Base-by-base conservation (phyloP, 1,140 invertebrate species). In the Drosophila watanabei region DNA sequence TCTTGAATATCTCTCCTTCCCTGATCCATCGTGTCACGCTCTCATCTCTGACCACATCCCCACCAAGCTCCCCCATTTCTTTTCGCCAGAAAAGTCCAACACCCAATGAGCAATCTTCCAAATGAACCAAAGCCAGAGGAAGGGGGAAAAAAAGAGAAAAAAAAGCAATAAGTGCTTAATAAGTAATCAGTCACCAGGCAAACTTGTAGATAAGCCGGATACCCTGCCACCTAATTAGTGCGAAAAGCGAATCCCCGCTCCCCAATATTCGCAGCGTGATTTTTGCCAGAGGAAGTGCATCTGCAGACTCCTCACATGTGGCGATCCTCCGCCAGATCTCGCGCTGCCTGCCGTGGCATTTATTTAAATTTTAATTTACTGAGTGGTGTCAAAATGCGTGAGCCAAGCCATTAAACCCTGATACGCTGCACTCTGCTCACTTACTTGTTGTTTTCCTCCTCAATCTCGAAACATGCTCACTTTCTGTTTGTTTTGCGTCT, bases 381-480 rank as follows among this genome's bases (percentile, higher is more conserved):
- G 81, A 65, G 61, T 82, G 82, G 64, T 84, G 84, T 89, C 77
- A 88, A 83, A 88, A 82, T 79, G 82, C 75, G 71, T 80, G 77
- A 84, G 63, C 65, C 80, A 69, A 62, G 63, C 37, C 80, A 80
- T 85, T 84, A 77, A 81, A 71, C 77, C 45, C 75, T 71, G 56
- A 83, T 75, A 65, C 60, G 79, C 41, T 78, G 61, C 73, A 62
- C 51, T 65, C 20, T 65, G 73, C 79, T 75, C 43, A 75, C 73
- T 79, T 79, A 51, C 58, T 79, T 33, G 57, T 65, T 75, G 62
- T 64, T 43, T 78, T 62, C 58, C 52, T 28, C 54, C 52, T 28
- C 54, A 30, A 28, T 14, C 63, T 18, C 18, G 49, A 28, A 69
- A 69, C 68, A 71, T 69, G 62, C 69, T 54, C 16, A 62, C 35